These are phyloP conservation scores for Cryptotermes secundus DNA, from an alignment of 1,140 invertebrate species.

Conservation along the genomic window DNA sequence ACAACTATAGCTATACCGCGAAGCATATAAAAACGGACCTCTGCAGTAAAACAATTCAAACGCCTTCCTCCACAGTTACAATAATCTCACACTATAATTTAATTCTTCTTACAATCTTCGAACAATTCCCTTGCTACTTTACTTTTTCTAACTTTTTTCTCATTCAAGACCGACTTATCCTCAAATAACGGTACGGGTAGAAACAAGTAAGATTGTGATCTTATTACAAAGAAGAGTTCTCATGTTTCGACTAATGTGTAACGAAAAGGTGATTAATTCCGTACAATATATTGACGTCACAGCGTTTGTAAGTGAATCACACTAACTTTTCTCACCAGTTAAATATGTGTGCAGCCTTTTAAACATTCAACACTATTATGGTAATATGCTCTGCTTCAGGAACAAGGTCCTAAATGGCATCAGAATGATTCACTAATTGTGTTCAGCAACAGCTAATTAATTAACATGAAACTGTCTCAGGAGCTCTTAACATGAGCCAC, in stretches of 20 bases:
- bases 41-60: background rate
- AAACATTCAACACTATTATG: no score
- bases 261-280: background rate
- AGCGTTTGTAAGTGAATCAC: background rate
- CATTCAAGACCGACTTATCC: background rate
- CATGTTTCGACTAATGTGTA: background rate
- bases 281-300: background rate
- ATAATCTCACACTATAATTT: background rate
- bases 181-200: background rate
- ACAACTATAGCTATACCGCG: no score
- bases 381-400: no score
- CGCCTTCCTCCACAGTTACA: background rate
- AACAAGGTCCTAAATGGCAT: no score
- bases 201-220: background rate
- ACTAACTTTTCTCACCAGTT: no score
- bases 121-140: background rate
- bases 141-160: background rate
- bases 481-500: no score
- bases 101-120: background rate
- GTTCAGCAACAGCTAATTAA: no score
- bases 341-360: no score
- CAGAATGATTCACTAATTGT: no score
- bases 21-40: no score
- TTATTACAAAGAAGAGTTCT: background rate
- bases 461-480: no score